These are phyloP conservation scores for Tapirus terrestris DNA, from an alignment of 2,113 vertebrate species.

Conservation along the genomic window DNA sequence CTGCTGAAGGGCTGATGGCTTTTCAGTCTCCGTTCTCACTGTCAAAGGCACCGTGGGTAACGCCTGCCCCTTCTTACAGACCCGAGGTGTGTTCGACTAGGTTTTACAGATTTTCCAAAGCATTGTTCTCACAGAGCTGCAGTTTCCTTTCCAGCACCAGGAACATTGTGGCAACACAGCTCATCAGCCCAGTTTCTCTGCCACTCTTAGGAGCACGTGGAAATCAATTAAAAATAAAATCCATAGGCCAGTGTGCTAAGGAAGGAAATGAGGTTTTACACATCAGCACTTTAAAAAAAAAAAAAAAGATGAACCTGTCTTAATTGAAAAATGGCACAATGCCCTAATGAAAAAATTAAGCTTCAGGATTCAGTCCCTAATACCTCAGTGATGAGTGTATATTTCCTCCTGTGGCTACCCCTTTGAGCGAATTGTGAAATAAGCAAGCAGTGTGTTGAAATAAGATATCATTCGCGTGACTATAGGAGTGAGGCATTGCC, in stretches of 20 bases:
- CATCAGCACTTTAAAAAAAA: slow-evolving; percentile 80
- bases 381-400: slow-evolving; percentile 81
- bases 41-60: slow-evolving; percentile 59
- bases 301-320: slow-evolving; percentile 77
- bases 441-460: slow-evolving; percentile 71
- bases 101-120: slow-evolving; percentile 61
- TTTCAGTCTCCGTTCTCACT: slow-evolving; percentile 63
- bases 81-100: slow-evolving; percentile 47
- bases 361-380: slow-evolving; percentile 80
- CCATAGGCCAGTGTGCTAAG: slow-evolving; percentile 37
- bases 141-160: slow-evolving; percentile 50
- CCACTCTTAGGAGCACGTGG: neutral
- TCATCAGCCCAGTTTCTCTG: slow-evolving; percentile 47
- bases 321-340: slow-evolving; percentile 85
- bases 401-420: slow-evolving; percentile 78
- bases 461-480: slow-evolving; percentile 80
- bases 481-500: slow-evolving; percentile 72
- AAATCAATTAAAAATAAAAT: slow-evolving; percentile 70
- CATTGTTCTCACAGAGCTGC: slow-evolving; percentile 54
- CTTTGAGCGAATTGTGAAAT: slow-evolving; percentile 78
- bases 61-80: neutral
- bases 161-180: neutral
- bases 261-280: slow-evolving; percentile 85
- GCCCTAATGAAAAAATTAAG: slow-evolving; percentile 83
- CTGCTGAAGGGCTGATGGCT: slow-evolving; percentile 32